Evolutionary conservation across 2,113 vertebrate species (phyloP), one percentile per base, ranked within the genome.

Genomic region (Anarrhichthys ocellatus): DNA sequence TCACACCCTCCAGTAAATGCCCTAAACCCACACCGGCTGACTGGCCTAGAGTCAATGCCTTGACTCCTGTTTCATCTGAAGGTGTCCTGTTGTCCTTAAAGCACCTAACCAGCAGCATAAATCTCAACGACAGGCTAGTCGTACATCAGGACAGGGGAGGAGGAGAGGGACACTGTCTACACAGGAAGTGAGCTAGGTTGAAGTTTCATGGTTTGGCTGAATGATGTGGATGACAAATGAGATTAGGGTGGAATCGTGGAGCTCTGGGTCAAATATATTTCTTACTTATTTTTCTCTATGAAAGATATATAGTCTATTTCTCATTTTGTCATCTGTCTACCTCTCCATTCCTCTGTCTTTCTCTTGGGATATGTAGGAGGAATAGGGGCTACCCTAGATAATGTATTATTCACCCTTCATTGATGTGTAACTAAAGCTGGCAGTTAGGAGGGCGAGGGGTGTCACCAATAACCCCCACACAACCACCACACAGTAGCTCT

Each of bases 331-430:
- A 76, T 80, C 52, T 80, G 13, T 75, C 67, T 44, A 66, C 34
- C 52, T 82, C 36, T 66, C 50, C n/a, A n/a, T 78, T 22, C 27
- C 29, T 22, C 20, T 73, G 32, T 66, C 67, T 73, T 72, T 87
- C 75, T 85, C 78, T 59, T 34, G 76, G 85, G 82, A 86, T 56
- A 61, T 32, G 77, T 80, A 73, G 85, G 38, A 64, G 79, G 85
- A 76, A 88, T 87, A 78, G 71, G 58, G 79, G 61, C 87, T 70
- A 78, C 73, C 74, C 86, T 87, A 73, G 89, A 87, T 94, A 92
- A 95, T 94, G 91, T 91, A 93, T 95, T 94, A 93, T 95, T 94
- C 95, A 94, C 90, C 79, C 83, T 91, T 92, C 89, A 94, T 91
- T 93, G 93, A 95, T 92, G 92, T 95, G 93, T 94, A 94, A 95